Percentiles rank a stretch among this genome's conserved stretches.
phyloP scores from a whole-genome alignment of 2,113 vertebrate species.

The Ophiodon elongatus region DNA sequence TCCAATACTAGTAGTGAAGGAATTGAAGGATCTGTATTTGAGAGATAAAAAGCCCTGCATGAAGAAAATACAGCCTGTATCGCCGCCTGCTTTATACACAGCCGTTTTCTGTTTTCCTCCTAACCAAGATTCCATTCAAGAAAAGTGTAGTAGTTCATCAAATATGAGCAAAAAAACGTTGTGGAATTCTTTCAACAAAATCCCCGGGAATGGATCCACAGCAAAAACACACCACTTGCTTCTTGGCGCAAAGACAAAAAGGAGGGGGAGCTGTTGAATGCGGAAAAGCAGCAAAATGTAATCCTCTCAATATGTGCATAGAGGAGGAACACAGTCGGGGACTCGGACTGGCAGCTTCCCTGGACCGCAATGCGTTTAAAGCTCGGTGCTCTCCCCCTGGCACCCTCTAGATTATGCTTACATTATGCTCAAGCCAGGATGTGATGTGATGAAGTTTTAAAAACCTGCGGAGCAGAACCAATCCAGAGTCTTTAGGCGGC shows the following conservation, averaged over 20 bases:
- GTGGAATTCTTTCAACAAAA: background rate
- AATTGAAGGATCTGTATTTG: background rate
- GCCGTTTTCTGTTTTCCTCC: background rate
- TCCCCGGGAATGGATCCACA: background rate
- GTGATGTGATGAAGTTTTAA: too few relatives aligned
- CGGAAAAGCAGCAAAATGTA: background rate
- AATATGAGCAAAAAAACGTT: background rate
- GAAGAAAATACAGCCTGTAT: background rate
- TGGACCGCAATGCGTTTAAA: background rate
- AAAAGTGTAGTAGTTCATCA: background rate
- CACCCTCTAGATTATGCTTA: background rate
- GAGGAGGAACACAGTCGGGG: background rate
- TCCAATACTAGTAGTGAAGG: background rate
- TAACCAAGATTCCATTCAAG: background rate
- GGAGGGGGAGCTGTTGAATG: background rate
- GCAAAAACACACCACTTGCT: background rate
- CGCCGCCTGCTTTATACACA: too few relatives aligned
- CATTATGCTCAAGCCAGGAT: too few relatives aligned
- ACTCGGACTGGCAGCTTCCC: background rate
- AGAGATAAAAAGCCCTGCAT: too few relatives aligned
- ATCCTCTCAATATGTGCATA: background rate
- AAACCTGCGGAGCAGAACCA: too few relatives aligned
- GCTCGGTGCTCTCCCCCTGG: background rate
- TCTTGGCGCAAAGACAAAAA: background rate
- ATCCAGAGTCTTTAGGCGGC: too few relatives aligned